Conservation (phyloP, 2,888 invertebrate genomes). For the Hydraecia micacea region DNA sequence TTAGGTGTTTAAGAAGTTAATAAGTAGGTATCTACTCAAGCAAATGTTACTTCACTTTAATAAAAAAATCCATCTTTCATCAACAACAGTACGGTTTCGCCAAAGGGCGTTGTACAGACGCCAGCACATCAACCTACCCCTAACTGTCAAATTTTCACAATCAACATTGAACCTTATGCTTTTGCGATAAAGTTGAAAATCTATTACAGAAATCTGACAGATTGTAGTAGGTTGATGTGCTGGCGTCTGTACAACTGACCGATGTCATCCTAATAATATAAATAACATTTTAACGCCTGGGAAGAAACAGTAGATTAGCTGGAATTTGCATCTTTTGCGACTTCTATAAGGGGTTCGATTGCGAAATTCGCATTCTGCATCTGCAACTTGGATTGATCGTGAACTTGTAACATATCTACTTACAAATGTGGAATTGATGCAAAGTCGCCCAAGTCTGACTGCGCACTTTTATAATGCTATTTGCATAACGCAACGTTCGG, state of each 20-base stretch:
- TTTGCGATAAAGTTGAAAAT: no score
- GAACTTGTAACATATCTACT: background rate
- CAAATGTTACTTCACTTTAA: background rate
- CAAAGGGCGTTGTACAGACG: background rate
- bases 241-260: background rate
- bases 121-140: no score
- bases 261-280: background rate
- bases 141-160: no score
- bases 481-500: background rate
- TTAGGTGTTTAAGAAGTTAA: background rate
- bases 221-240: no score
- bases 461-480: background rate
- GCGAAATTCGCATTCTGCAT: background rate
- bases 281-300: background rate
- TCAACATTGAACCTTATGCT: no score
- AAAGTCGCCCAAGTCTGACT: background rate
- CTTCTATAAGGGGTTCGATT: background rate
- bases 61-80: background rate
- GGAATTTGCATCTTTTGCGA: background rate
- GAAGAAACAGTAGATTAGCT: background rate
- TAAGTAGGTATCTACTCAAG: background rate
- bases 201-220: no score
- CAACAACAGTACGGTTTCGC: background rate
- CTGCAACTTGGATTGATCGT: background rate
- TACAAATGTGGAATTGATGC: background rate